These are phyloP conservation scores for Conopomorpha cramerella DNA, from an alignment of 1,140 invertebrate species.

Conservation along the genomic window DNA sequence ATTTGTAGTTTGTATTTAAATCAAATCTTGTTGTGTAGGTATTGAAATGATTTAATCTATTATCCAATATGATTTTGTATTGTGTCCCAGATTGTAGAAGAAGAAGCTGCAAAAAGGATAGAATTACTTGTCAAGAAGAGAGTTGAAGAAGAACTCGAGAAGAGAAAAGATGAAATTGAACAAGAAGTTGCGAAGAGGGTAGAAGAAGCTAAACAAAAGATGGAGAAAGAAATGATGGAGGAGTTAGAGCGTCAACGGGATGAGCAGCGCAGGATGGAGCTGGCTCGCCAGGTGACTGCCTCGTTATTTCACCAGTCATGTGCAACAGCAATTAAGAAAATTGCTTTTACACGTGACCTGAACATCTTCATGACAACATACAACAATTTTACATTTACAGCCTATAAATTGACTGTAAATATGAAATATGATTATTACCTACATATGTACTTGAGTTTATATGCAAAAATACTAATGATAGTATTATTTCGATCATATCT, in stretches of 20 bases:
- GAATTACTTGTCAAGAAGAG: conserved; percentile 91
- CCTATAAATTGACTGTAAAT: too few relatives aligned
- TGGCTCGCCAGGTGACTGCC: conserved; percentile 90
- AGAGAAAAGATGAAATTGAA: conserved; percentile 94
- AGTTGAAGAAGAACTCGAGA: conserved; percentile 93
- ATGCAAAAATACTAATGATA: conserved; percentile 47
- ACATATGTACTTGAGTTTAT: too few relatives aligned
- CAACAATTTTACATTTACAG: too few relatives aligned
- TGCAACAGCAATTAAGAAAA: conserved; percentile 31
- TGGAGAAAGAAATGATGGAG: conserved; percentile 96
- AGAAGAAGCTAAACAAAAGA: conserved; percentile 91
- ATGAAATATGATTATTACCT: too few relatives aligned
- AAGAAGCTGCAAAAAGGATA: conserved; percentile 92
- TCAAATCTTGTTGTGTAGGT: too few relatives aligned
- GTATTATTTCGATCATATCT: conserved; percentile 57
- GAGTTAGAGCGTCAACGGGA: conserved; percentile 89
- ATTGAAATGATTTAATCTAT: too few relatives aligned
- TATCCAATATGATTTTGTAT: too few relatives aligned
- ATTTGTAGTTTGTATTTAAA: too few relatives aligned
- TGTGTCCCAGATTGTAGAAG: conserved; percentile 83
- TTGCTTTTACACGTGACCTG: conserved; percentile 38
- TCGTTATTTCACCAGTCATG: conserved; percentile 24
- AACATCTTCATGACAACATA: too few relatives aligned
- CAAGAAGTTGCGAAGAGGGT: conserved; percentile 89
- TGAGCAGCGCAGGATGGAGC: conserved; percentile 89